Conservation (phyloP, 2,888 invertebrate species). For the Apamea anceps region DNA sequence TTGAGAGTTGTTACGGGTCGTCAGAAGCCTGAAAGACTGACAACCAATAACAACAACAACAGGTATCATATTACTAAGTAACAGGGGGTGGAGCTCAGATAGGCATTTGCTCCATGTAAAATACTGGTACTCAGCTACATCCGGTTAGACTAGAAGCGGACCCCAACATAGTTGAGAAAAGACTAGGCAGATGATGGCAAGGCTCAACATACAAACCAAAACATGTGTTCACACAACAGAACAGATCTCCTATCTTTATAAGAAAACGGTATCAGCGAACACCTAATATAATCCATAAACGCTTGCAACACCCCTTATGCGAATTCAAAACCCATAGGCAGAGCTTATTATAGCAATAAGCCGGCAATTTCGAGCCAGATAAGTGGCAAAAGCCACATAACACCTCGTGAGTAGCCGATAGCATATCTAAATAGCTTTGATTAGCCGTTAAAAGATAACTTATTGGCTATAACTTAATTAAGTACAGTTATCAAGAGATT, state of each 20-base stretch:
- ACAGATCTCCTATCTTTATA: constrained; percentile 33
- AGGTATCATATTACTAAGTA: background rate
- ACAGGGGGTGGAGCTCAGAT: background rate
- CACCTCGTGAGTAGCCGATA: constrained; percentile 57
- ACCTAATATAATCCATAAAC: constrained; percentile 54
- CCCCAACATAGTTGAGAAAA: too few species aligned
- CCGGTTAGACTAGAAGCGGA: too few species aligned
- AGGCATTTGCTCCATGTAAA: background rate
- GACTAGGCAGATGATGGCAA: constrained; percentile 1
- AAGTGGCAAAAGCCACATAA: constrained; percentile 53
- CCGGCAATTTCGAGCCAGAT: constrained; percentile 53
- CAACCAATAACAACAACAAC: background rate
- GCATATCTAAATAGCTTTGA: constrained; percentile 65
- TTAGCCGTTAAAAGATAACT: constrained; percentile 65
- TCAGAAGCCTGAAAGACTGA: background rate
- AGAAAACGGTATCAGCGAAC: constrained; percentile 36
- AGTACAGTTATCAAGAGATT: constrained; percentile 60
- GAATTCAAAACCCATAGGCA: constrained; percentile 48
- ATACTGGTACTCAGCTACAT: too few species aligned
- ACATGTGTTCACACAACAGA: constrained; percentile 24
- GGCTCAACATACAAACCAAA: constrained; percentile 10
- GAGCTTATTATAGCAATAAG: constrained; percentile 58
- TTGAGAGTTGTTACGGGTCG: background rate
- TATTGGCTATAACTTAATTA: constrained; percentile 64
- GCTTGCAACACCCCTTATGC: constrained; percentile 42